These are phyloP conservation scores for Apodemia duryi DNA, from an alignment of 2,888 invertebrate genomes.

Conservation along the genomic window DNA sequence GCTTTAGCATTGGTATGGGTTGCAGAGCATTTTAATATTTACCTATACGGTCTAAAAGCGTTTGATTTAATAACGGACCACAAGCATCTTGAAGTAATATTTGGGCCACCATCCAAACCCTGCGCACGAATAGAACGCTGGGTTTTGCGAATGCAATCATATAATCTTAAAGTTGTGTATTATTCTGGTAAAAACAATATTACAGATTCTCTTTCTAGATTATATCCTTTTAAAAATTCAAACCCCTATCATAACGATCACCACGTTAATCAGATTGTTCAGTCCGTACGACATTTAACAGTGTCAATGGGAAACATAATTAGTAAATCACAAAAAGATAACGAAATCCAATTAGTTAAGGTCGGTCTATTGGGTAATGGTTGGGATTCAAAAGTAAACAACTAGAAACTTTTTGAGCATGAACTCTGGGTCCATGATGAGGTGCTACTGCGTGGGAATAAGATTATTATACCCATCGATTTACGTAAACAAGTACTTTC, in stretches of 20 bases:
- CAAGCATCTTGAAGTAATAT: constrained; percentile 43
- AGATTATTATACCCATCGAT: constrained; percentile 30
- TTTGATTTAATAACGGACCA: constrained; percentile 39
- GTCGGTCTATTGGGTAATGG: constrained; percentile 24
- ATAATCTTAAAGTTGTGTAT: constrained; percentile 36
- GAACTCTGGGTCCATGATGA: constrained; percentile 39
- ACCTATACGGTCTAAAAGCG: constrained; percentile 28
- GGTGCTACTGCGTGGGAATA: constrained; percentile 31
- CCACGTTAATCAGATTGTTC: constrained; percentile 26
- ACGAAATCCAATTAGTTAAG: constrained; percentile 23
- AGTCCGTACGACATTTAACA: constrained; percentile 25
- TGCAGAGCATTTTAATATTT: constrained; percentile 33
- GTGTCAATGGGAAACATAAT: constrained; percentile 23
- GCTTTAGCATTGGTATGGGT: constrained; percentile 37
- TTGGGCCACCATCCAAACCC: constrained; percentile 38
- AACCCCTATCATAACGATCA: constrained; percentile 11
- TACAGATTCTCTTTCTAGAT: constrained; percentile 35
- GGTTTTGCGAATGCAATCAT: constrained; percentile 39
- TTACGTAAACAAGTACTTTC: constrained; percentile 26
- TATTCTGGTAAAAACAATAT: constrained; percentile 36
- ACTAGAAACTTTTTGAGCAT: constrained; percentile 33
- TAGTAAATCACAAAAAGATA: constrained; percentile 22
- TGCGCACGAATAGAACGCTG: constrained; percentile 43
- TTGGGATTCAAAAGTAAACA: constrained; percentile 30
- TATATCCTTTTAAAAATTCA: constrained; percentile 18